These are phyloP conservation scores for Oligia latruncula DNA, from an alignment of 2,888 invertebrate species.

Conservation along the genomic window DNA sequence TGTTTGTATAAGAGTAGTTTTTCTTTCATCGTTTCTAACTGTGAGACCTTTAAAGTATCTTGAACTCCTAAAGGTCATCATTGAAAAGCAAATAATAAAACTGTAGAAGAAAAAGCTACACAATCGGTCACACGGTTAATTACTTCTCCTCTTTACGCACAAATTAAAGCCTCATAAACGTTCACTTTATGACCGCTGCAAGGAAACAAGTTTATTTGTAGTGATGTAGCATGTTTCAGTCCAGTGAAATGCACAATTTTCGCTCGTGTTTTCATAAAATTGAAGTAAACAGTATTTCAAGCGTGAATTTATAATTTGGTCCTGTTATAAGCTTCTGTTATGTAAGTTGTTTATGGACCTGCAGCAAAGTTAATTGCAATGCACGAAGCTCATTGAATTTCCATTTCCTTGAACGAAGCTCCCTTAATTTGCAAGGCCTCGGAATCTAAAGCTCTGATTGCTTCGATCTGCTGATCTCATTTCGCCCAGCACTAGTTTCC, in stretches of 20 bases:
- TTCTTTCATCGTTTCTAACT: neutral
- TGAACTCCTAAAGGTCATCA: neutral
- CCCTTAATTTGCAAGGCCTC: conserved; percentile 41
- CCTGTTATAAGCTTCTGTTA: conserved; percentile 1
- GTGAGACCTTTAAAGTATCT: neutral
- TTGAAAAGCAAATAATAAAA: neutral
- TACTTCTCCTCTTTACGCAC: conserved; percentile 24
- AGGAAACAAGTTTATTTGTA: conserved; percentile 46
- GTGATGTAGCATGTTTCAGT: conserved; percentile 36
- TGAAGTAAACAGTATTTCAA: conserved; percentile 1
- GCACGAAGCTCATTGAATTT: conserved; percentile 5
- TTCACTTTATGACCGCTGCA: conserved; percentile 42
- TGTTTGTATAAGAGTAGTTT: conserved; percentile 6
- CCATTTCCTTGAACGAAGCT: conserved; percentile 26
- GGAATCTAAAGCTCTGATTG: conserved; percentile 26
- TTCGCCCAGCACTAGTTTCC: conserved; percentile 38
- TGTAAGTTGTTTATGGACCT: neutral
- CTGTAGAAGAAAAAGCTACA: neutral
- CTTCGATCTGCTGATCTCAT: conserved; percentile 37
- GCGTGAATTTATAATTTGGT: neutral
- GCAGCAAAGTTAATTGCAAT: conserved; percentile 19
- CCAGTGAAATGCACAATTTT: conserved; percentile 29
- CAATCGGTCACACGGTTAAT: conserved; percentile 2
- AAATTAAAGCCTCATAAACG: conserved; percentile 48
- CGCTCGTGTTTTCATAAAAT: conserved; percentile 10